Evolutionary conservation across 2,113 vertebrate genomes (phyloP).

Genomic region (Gambusia affinis): DNA sequence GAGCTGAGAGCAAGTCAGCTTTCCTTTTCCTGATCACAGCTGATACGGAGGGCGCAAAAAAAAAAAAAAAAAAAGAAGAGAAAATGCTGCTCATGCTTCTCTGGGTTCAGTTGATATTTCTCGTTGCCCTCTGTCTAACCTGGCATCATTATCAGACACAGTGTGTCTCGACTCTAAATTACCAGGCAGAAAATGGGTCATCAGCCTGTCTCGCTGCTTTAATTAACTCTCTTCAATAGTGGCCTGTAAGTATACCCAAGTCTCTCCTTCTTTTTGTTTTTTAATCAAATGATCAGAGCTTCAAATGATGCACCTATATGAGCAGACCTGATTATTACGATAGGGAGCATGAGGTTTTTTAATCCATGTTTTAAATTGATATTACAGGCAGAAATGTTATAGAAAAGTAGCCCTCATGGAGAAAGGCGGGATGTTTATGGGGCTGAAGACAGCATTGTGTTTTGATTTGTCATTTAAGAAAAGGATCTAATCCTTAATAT

Average conservation of each 20-base stretch:
- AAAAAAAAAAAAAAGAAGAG: too few relatives aligned
- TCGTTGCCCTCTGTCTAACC: conserved; percentile 27
- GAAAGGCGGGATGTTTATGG: background rate
- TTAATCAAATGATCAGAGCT: conserved; percentile 41
- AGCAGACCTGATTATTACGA: background rate
- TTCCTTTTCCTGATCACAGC: background rate
- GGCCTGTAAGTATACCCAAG: conserved; percentile 9
- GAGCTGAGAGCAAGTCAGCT: background rate
- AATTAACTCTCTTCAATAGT: conserved; percentile 35
- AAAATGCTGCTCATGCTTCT: background rate
- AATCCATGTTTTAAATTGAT: background rate
- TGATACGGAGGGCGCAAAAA: background rate
- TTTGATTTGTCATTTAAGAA: background rate
- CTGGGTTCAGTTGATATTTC: conserved; percentile 15
- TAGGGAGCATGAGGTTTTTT: background rate
- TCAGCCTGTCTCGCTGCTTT: conserved; percentile 19
- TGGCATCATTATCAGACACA: conserved; percentile 40
- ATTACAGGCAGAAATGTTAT: background rate
- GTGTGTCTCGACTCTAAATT: conserved; percentile 54
- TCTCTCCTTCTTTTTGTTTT: conserved; percentile 7
- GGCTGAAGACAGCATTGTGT: background rate
- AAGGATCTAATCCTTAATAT: too few relatives aligned
- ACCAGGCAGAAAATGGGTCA: conserved; percentile 37
- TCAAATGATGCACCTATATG: conserved; percentile 4
- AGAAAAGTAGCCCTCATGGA: background rate